Base-by-base conservation (phyloP, 2,797 vertebrate genomes). In the Silurus lanzhouensis region DNA sequence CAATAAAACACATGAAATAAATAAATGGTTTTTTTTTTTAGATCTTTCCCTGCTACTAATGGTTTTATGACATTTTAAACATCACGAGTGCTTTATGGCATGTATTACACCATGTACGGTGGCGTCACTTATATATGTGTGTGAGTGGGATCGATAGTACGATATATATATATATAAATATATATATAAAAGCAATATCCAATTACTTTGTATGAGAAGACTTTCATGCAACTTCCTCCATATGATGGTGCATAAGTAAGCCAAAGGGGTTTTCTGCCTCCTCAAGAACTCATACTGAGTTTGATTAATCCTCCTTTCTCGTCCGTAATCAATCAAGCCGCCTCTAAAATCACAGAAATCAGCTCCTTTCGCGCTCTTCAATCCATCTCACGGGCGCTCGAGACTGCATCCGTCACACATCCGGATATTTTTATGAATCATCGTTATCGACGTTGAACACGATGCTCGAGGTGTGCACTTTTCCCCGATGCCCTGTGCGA, bases 341-440 rank as follows among this genome's bases (percentile, higher is more conserved):
- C 83, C 91, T 91, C 89, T 63, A 89, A 93, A 94, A 95, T 95
- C 94, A 93, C 92, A 93, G 93, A 95, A 95, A 95, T 95, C 95
- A 95, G 94, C 94, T 94, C 92, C 93, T 93, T 94, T 93, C 88
- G 89, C 87, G 88, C 91, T 83, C 91, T 90, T 89, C 92, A 92
- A 95, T 95, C 93, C 91, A 94, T 94, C 94, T 95, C 91, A 81
- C 79, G 87, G 90, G 90, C 87, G 89, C 91, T 92, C 91, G 90
- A 90, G 91, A 92, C 90, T 91, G 91, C 92, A 94, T 94, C 93
- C 92, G 93, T 94, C 94, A 93, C 88, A 25, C 89, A 93, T 91
- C 88, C 88, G 91, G 92, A 93, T 93, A 94, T 95, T 95, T 94
- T 92, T 93, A 95, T 95, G 93, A 94, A 94, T 95, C 94, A 94